Conservation (phyloP, 2,113 vertebrate genomes). For the Cyprinodon tularosa region DNA sequence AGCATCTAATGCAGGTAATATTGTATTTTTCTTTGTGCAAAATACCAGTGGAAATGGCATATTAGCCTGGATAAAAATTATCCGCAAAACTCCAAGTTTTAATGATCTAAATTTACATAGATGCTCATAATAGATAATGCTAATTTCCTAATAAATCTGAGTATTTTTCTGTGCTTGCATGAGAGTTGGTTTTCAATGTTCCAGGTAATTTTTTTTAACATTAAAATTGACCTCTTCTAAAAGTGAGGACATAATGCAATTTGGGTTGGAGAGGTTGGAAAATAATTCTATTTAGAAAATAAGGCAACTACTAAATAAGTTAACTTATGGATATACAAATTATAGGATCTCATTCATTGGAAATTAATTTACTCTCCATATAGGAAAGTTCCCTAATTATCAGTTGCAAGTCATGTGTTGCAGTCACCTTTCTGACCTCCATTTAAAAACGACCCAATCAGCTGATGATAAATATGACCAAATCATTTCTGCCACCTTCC, state of each 20-base stretch:
- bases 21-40: background rate
- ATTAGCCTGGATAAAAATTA: background rate
- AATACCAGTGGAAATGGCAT: background rate
- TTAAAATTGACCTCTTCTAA: background rate
- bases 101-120: background rate
- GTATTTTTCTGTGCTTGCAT: background rate
- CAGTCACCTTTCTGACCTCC: conserved; percentile 64
- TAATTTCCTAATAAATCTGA: background rate
- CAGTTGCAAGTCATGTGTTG: conserved; percentile 71
- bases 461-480: conserved; percentile 69
- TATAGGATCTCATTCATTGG: conserved; percentile 43
- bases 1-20: too few relatives aligned
- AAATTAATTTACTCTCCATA: conserved; percentile 66
- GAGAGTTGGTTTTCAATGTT: background rate
- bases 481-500: conserved; percentile 65
- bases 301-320: background rate
- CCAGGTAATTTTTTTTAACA: background rate
- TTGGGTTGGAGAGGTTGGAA: background rate
- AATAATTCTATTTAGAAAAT: background rate
- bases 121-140: background rate
- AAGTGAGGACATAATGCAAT: background rate
- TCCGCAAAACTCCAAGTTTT: background rate
- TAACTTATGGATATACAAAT: conserved; percentile 59
- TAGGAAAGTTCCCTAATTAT: conserved; percentile 70
- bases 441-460: conserved; percentile 74